These are phyloP conservation scores for Parauchenoglanis ngamensis DNA, from an alignment of 2,797 vertebrate species.

Conservation along the genomic window DNA sequence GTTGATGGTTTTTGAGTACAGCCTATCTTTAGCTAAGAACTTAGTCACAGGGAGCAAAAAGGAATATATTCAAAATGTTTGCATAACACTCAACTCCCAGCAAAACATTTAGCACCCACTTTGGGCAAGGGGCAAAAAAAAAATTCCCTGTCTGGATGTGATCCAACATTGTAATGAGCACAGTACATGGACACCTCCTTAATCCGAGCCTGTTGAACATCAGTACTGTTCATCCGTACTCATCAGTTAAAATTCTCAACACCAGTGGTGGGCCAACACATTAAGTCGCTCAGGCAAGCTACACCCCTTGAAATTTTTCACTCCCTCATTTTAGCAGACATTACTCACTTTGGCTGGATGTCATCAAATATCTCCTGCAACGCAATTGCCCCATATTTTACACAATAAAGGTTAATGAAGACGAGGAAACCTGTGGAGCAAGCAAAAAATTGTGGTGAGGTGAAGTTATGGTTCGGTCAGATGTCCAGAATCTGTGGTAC, in stretches of 20 bases:
- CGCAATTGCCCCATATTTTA: constrained; percentile 93
- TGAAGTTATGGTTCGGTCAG: neutral
- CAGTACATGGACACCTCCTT: neutral
- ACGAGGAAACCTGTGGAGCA: constrained; percentile 88
- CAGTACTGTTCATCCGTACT: neutral
- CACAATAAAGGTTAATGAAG: constrained; percentile 92
- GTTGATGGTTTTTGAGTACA: neutral
- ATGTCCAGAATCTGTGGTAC: too few species aligned
- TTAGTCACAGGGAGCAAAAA: neutral
- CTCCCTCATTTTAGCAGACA: neutral
- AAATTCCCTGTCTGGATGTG: neutral
- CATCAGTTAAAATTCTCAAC: neutral
- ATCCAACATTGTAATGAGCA: neutral
- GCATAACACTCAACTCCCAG: neutral
- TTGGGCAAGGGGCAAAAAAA: neutral
- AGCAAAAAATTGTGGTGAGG: neutral
- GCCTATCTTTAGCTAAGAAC: neutral
- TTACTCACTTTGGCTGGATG: constrained; percentile 93
- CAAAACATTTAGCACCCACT: neutral
- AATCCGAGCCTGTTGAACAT: neutral
- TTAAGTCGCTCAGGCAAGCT: neutral
- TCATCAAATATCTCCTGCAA: constrained; percentile 96
- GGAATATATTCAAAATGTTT: neutral
- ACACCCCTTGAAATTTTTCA: neutral
- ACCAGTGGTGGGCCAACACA: neutral